phyloP scores from a whole-genome alignment of 2,113 vertebrate genomes.

The Seriola quinqueradiata region DNA sequence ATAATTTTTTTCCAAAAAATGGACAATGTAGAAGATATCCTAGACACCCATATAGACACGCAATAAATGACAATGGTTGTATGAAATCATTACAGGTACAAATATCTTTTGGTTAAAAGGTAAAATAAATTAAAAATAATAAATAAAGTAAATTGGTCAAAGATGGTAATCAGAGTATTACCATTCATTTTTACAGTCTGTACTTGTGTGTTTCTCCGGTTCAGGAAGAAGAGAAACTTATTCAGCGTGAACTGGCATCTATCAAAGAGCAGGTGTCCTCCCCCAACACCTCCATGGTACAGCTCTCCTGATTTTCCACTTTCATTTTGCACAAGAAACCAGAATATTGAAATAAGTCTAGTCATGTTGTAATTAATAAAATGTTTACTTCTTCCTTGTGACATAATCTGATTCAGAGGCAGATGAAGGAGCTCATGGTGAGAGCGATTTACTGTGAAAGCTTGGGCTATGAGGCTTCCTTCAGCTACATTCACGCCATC shows the following conservation, averaged over 20 bases:
- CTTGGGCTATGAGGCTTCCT: constrained; percentile 95
- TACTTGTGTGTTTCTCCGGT: neutral
- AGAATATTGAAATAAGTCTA: neutral
- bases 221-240: constrained; percentile 97
- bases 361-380: neutral
- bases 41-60: too few relatives aligned
- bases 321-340: neutral
- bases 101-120: too few relatives aligned
- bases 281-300: constrained; percentile 91
- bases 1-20: too few relatives aligned
- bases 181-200: neutral
- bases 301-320: neutral
- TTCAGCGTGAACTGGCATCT: constrained; percentile 90
- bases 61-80: too few relatives aligned
- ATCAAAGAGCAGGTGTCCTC: constrained; percentile 93
- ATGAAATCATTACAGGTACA: too few relatives aligned
- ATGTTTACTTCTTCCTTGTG: constrained; percentile 16
- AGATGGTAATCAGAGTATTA: neutral
- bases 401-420: constrained; percentile 84
- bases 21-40: too few relatives aligned
- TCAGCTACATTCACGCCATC: constrained; percentile 97
- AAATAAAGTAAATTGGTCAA: neutral
- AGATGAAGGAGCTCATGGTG: constrained; percentile 99
- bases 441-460: constrained; percentile 98
- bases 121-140: too few relatives aligned